Evolutionary conservation across 2,113 vertebrate species (phyloP).

Genomic region (Zootoca vivipara): DNA sequence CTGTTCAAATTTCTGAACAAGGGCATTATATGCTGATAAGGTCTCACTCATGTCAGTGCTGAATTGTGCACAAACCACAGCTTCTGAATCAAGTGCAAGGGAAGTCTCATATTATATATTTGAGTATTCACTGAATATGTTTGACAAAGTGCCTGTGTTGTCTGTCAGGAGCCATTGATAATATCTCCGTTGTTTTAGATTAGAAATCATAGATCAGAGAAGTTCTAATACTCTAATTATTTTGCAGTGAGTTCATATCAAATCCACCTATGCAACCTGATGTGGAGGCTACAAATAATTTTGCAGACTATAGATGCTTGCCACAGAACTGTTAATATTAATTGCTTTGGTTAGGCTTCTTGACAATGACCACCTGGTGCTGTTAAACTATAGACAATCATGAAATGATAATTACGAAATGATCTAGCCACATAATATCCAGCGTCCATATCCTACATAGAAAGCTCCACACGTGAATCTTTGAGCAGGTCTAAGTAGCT

Average conservation of each 20-base stretch:
- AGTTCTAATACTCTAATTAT: background rate
- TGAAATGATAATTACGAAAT: background rate
- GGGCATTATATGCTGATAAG: too few species aligned
- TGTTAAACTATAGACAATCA: background rate
- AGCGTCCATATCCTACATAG: background rate
- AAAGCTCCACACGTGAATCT: too few species aligned
- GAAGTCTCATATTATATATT: too few species aligned
- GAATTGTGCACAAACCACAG: too few species aligned
- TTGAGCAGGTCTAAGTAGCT: background rate
- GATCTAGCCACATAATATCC: background rate
- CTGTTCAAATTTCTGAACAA: too few species aligned
- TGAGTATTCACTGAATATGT: conserved; percentile 36
- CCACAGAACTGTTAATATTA: conserved; percentile 5
- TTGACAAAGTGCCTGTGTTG: background rate
- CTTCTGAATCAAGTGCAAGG: too few species aligned
- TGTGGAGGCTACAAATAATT: background rate
- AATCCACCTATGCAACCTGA: background rate
- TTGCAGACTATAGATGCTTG: background rate
- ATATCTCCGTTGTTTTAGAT: background rate
- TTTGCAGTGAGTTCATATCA: background rate
- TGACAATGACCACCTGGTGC: background rate
- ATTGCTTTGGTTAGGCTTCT: background rate
- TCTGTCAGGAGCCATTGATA: background rate
- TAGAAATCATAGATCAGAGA: background rate
- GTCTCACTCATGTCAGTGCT: too few species aligned